Evolutionary conservation across 1,140 invertebrate genomes (phyloP).

Genomic region (Oreohelix idahoensis): DNA sequence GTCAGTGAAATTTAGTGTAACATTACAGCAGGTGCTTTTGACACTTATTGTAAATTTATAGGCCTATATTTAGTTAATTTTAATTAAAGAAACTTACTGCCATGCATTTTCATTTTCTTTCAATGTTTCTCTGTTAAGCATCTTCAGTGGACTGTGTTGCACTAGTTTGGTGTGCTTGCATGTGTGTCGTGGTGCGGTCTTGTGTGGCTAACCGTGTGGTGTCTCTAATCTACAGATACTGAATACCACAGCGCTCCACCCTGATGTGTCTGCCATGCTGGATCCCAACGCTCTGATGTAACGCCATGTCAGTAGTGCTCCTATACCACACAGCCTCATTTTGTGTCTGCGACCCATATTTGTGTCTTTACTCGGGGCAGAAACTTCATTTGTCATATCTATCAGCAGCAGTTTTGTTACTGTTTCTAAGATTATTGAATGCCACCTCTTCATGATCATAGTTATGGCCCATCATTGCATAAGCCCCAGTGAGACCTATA

Average conservation of each 20-base stretch:
- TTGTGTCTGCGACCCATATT: conserved; percentile 12
- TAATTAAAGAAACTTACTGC: no score
- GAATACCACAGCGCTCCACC: conserved; percentile 20
- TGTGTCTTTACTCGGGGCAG: conserved; percentile 17
- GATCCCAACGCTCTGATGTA: conserved; percentile 41
- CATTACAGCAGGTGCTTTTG: no score
- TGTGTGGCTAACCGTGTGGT: conserved; percentile 43
- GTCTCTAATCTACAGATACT: conserved; percentile 43
- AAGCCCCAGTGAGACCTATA: neutral
- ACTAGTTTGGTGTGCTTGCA: conserved; percentile 14
- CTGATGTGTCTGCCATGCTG: conserved; percentile 33
- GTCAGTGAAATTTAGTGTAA: no score
- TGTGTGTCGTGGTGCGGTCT: conserved; percentile 5
- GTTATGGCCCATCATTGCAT: neutral
- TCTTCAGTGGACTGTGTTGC: neutral
- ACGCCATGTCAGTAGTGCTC: conserved; percentile 13
- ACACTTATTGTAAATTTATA: no score
- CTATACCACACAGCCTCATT: conserved; percentile 36
- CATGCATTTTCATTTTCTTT: neutral
- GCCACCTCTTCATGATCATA: neutral
- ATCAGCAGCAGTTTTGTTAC: neutral
- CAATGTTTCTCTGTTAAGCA: neutral
- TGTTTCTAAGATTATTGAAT: neutral
- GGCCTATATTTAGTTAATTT: no score
- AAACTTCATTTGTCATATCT: neutral